Conservation (phyloP, 2,888 invertebrate genomes). For the Lasioglossum malachurum region DNA sequence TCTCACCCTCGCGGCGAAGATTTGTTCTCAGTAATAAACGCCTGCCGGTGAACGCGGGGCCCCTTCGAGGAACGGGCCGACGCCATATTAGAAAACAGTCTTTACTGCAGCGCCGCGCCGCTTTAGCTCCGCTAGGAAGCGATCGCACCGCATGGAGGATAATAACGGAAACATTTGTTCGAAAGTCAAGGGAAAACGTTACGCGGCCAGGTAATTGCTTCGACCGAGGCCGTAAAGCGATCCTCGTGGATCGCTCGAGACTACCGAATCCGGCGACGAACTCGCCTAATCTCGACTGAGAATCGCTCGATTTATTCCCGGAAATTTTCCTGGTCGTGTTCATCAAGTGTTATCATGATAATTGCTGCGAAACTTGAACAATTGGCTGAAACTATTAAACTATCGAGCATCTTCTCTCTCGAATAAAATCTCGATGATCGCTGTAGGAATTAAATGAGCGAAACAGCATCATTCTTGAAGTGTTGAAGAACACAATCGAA, state of each 20-base stretch:
- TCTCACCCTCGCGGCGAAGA: constrained; percentile 61
- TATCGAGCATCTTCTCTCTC: not conserved
- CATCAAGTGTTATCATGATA: too few species aligned
- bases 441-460: not conserved
- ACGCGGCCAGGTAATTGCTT: not conserved
- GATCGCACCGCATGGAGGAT: not conserved
- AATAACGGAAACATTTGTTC: constrained; percentile 8
- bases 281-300: not conserved
- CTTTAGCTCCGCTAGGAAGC: not conserved
- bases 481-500: not conserved
- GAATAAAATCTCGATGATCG: not conserved
- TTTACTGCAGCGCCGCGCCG: constrained; percentile 5
- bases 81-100: constrained; percentile 49
- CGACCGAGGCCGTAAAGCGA: not conserved
- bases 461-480: not conserved
- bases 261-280: not conserved
- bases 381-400: too few species aligned
- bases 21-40: constrained; percentile 77
- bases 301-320: not conserved
- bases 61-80: constrained; percentile 32
- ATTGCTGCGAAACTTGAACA: too few species aligned
- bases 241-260: not conserved
- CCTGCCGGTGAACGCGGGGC: constrained; percentile 5
- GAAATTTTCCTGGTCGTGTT: too few species aligned
- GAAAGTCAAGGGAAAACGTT: not conserved